Base-by-base conservation (phyloP, 2,797 vertebrate species). In the Lemur catta region DNA sequence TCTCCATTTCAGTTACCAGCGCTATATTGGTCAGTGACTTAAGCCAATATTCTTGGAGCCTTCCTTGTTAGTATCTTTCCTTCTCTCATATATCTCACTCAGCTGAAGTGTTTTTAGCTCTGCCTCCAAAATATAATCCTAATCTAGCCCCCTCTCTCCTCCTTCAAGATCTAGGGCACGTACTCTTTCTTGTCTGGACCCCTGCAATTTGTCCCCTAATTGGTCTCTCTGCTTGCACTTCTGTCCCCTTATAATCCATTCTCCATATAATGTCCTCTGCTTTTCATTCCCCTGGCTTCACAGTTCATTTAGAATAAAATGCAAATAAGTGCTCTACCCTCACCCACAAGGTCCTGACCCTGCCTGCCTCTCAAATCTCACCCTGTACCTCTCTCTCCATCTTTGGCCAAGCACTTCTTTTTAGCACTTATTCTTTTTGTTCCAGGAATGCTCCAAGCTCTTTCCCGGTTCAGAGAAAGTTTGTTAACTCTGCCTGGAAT, bases 261-360 rank as follows among this genome's bases (percentile, higher is more conserved):
- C 38, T 74, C 43, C 8, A 1, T 20, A 12, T 46, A 35, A 71
- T 82, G 57, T 26, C 28, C n/a, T 46, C 20, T 78, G 67, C 61
- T 61, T 85, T 82, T 50, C 14, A 79, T n/a, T 48, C 41, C 38
- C 11, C 0, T 11, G 6, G 7, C 17, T 55, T 35, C 10, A 1
- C 22, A 71, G 52, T 67, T 85, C 61, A 84, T 26, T 50, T 26
- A 43, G 43, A 75, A 72, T 72, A 38, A 52, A 75, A 50, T 10
- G 33, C 15, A 74, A 72, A 74, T 10, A 63, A 72, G 72, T 18
- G n/a, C 4, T 43, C 26, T 18, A 7, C 20, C 13, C 46, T 63
- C 30, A 46, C 17, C 26, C 7, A 0, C 2, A 43, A 59, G 28
- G 13, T n/a, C 13, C 46, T 76, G n/a, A 3, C 4, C 7, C 28